Evolutionary conservation across 2,888 invertebrate genomes (phyloP), one percentile per base, ranked within the genome.

Genomic region (Iselma pallidipennis): DNA sequence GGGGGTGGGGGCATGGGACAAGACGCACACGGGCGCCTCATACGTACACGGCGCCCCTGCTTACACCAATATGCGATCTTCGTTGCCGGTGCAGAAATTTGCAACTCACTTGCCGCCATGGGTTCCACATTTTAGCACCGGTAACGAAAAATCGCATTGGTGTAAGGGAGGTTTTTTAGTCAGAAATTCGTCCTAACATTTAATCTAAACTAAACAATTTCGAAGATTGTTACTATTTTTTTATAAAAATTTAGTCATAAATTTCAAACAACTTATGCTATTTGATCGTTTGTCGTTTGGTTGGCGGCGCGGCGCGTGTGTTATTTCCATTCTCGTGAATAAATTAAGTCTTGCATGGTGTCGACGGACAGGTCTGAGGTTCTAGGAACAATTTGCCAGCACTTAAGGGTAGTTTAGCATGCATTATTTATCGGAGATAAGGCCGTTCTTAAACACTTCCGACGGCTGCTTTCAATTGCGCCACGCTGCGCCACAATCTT

Each of bases 401-500:
- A 80, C 79, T 81, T 80, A 80, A 76, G 80, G 80, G 80, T 78
- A 81, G 80, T 81, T 82, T 81, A 81, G 77, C 80, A 78, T 81
- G 79, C 78, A 80, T 81, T 80, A 81, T 80, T 78, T 78, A 78
- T 76, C 75, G 68, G 68, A 77, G 80, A 81, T 80, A 80, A 80
- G 80, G 75, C 72, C 66, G 67, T 66, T 73, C 76, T 78, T 81
- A 81, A 81, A 81, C 78, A 78, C 78, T 81, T 81, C 79, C 80
- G 80, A 76, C 79, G 77, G 77, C 75, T 65, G 73, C 79, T 80
- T 80, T 80, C 80, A 80, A 80, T 79, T 80, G 78, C 77, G 71
- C 76, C 76, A 67, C 69, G 68, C 69, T 70, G 72, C 70, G 67
- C 66, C 66, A 66, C 65, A 61, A 64, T 60, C 49, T 29, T 57